phyloP scores from a whole-genome alignment of 2,888 invertebrate species.

The Adelphocoris suturalis region DNA sequence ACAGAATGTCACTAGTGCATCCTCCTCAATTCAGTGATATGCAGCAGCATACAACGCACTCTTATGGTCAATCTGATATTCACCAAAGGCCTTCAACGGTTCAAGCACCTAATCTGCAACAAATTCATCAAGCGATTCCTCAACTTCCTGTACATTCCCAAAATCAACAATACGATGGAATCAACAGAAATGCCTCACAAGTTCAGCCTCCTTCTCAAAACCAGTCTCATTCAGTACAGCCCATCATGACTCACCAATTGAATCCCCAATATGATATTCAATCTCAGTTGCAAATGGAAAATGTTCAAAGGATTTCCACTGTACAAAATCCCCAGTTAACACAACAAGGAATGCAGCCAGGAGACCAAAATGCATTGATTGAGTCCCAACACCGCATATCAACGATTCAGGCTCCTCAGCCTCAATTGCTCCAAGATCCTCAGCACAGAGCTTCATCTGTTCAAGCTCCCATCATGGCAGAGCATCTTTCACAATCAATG shows the following conservation, averaged over 20 bases:
- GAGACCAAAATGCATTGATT: not conserved
- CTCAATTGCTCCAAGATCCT: constrained; percentile 22
- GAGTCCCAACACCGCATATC: constrained; percentile 59
- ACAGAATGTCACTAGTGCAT: constrained; percentile 76
- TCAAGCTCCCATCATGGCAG: constrained; percentile 26
- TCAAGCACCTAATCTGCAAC: constrained; percentile 78
- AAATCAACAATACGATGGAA: not conserved
- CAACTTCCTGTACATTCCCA: constrained; percentile 5
- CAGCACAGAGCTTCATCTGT: constrained; percentile 59
- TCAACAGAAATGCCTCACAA: not conserved
- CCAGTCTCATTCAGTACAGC: constrained; percentile 76
- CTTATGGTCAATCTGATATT: constrained; percentile 54
- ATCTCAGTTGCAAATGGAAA: constrained; percentile 16
- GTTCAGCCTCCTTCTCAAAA: constrained; percentile 6
- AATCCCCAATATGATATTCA: constrained; percentile 7
- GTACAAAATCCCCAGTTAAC: constrained; percentile 76
- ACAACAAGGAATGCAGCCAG: constrained; percentile 20
- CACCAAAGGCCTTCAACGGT: constrained; percentile 81
- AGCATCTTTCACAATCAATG: not conserved
- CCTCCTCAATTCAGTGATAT: constrained; percentile 77
- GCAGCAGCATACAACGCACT: constrained; percentile 78
- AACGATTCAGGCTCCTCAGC: constrained; percentile 59
- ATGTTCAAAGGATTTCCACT: constrained; percentile 76
- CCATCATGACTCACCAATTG: constrained; percentile 38
- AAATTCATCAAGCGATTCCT: constrained; percentile 27